Evolutionary conservation across 2,113 vertebrate species (phyloP).

Genomic region (Thalassoma bifasciatum): DNA sequence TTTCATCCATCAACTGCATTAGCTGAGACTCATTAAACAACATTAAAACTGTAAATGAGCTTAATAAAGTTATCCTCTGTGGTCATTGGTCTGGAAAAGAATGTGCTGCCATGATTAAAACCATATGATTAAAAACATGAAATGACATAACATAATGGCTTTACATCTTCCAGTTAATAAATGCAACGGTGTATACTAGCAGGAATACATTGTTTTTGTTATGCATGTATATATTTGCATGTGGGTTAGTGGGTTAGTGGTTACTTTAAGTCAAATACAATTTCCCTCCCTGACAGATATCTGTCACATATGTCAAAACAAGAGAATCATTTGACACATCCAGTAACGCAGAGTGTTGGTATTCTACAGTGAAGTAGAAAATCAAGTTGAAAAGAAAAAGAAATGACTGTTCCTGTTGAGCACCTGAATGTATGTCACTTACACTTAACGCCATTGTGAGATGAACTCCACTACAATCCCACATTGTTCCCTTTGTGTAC

Average conservation of each 20-base stretch:
- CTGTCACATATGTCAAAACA: conserved; percentile 36
- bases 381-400: not conserved
- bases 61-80: too few relatives aligned
- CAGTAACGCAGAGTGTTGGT: conserved; percentile 5
- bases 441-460: conserved; percentile 6
- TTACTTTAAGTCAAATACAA: conserved; percentile 25
- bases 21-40: not conserved
- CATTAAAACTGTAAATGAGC: not conserved
- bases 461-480: conserved; percentile 14
- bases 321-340: conserved; percentile 23
- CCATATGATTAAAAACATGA: too few relatives aligned
- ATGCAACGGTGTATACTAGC: not conserved
- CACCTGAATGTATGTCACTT: conserved; percentile 41
- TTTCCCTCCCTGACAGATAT: conserved; percentile 1
- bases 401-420: conserved; percentile 17
- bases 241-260: not conserved
- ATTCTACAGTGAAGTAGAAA: not conserved
- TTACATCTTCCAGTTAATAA: too few relatives aligned
- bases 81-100: too few relatives aligned
- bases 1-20: not conserved
- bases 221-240: not conserved
- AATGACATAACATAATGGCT: too few relatives aligned
- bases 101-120: too few relatives aligned
- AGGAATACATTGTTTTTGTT: not conserved
- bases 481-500: not conserved